A percentile compares a stretch with the other conserved stretches of the same genome.
Conservation (phyloP, 2,888 invertebrate genomes). For the Myopa tessellatipennis region DNA sequence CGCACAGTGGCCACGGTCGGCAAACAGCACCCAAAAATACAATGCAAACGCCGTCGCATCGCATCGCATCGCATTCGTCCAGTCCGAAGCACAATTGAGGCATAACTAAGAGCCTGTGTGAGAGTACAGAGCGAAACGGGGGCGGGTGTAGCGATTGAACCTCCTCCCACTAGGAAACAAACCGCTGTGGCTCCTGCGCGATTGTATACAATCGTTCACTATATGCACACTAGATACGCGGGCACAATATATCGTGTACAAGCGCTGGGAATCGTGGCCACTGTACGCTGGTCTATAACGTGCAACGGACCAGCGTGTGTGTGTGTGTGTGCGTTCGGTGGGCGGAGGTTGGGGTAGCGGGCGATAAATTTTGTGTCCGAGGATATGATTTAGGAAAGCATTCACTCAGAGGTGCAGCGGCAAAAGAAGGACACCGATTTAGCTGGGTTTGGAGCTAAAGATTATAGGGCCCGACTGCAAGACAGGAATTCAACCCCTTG, state of each 20-base stretch:
- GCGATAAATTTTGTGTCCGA: conserved; percentile 35
- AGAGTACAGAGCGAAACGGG: background rate
- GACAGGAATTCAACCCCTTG: conserved; percentile 20
- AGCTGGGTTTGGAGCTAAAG: background rate
- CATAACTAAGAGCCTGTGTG: too few species aligned
- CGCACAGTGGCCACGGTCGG: background rate
- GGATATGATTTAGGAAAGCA: conserved; percentile 4
- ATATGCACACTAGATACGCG: too few species aligned
- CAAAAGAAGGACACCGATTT: background rate
- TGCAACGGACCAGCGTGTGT: too few species aligned
- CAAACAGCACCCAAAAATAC: too few species aligned
- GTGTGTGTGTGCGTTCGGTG: background rate
- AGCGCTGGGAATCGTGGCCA: background rate
- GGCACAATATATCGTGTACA: too few species aligned
- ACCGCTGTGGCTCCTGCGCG: too few species aligned
- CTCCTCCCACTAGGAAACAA: background rate
- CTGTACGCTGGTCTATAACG: too few species aligned
- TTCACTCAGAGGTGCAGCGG: background rate
- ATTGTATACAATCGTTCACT: too few species aligned
- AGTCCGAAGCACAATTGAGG: too few species aligned
- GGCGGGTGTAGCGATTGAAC: background rate
- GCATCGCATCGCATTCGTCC: too few species aligned
- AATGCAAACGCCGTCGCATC: too few species aligned
- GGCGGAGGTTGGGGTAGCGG: conserved; percentile 13
- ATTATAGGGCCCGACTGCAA: conserved; percentile 13